Conservation (phyloP, 2,888 invertebrate species). For the Biston stratarius region DNA sequence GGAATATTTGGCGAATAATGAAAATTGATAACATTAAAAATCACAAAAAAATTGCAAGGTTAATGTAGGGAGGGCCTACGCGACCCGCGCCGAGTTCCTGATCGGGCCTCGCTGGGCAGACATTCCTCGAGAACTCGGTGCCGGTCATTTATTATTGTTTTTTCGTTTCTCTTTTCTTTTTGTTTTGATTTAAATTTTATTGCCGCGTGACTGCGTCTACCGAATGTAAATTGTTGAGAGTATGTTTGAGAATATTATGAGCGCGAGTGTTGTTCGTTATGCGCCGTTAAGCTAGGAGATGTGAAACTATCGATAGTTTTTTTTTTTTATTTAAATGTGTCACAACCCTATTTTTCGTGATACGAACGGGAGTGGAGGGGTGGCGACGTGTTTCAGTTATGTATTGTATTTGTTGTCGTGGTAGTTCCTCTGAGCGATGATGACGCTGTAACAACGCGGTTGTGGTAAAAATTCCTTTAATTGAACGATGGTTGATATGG, state of each 20-base stretch:
- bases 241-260: constrained; percentile 69
- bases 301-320: constrained; percentile 62
- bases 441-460: constrained; percentile 29
- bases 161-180: constrained; percentile 64
- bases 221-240: constrained; percentile 53
- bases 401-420: constrained; percentile 22
- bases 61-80: constrained; percentile 62
- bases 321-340: constrained; percentile 55
- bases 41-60: constrained; percentile 66
- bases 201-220: constrained; percentile 62
- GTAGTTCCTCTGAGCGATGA: constrained; percentile 32
- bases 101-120: constrained; percentile 30
- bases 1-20: constrained; percentile 57
- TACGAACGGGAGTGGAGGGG: constrained; percentile 22
- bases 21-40: constrained; percentile 53
- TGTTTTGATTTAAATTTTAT: constrained; percentile 80
- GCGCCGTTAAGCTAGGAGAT: constrained; percentile 63
- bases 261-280: constrained; percentile 82
- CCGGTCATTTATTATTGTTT: constrained; percentile 58
- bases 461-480: constrained; percentile 36
- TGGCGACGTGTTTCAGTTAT: constrained; percentile 29
- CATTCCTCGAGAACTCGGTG: constrained; percentile 42
- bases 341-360: constrained; percentile 57
- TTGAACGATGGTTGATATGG: constrained; percentile 35
- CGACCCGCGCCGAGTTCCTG: constrained; percentile 65